Conservation (phyloP, 2,113 vertebrate genomes). For the Coptodon bakossiorum region DNA sequence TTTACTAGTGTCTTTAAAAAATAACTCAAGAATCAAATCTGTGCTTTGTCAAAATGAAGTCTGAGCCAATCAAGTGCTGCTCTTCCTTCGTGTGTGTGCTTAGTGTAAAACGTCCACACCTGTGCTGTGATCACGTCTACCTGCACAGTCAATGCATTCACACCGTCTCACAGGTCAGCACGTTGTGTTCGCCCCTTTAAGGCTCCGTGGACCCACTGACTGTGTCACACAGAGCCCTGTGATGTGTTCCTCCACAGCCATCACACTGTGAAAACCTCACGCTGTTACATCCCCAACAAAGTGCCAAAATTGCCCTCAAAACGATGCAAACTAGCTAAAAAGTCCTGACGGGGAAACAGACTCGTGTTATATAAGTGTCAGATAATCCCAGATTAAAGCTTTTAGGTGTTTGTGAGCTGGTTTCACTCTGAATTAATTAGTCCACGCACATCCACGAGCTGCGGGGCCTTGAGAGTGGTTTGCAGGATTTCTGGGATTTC, state of each 20-base stretch:
- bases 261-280: neutral
- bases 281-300: neutral
- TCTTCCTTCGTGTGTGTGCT: neutral
- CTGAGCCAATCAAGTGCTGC: neutral
- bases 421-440: neutral
- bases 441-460: neutral
- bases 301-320: neutral
- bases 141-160: neutral
- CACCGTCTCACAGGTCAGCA: neutral
- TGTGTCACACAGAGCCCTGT: neutral
- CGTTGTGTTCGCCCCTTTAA: no score
- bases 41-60: neutral
- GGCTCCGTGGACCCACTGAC: rapidly evolving
- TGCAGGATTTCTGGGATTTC: neutral
- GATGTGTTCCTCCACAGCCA: rapidly evolving
- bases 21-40: neutral
- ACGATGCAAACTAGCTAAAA: neutral
- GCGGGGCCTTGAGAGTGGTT: neutral
- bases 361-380: neutral
- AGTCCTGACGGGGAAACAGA: neutral
- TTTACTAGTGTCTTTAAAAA: neutral
- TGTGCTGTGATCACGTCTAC: no score
- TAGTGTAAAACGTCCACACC: neutral
- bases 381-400: neutral
- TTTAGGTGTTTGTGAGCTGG: neutral